Evolutionary conservation across 2,113 vertebrate genomes (phyloP), one percentile per base, ranked within the genome.

Genomic region (Etheostoma cragini): DNA sequence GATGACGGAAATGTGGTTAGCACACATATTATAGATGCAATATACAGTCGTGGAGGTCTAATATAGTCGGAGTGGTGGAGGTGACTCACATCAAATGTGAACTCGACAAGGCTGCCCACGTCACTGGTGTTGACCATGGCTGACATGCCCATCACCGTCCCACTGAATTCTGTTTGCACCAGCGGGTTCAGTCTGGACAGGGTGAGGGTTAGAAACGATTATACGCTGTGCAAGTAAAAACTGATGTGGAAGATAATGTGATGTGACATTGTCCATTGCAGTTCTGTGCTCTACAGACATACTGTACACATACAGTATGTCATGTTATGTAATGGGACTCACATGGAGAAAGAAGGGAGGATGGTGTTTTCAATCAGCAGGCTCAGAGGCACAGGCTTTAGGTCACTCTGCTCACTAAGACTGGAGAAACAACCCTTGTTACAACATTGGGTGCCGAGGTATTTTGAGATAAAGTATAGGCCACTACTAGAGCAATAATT

Each of bases 101-200:
- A 97, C 88, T 95, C 80, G 68, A 99, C 95, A 49, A 94, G 93
- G 84, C 97, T 99, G 81, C 98, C 98, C 54, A 99, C 95, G 33
- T 99, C 97, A 85, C 95, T 89, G 78, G 93, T 95, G 6, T 72
- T 94, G 42, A 87, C 94, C 97, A 99, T 98, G 89, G 96, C 97
- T 0, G 96, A 96, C 90, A 98, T 97, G 0, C 98, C 98, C 94
- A 95, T 95, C 91, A 99, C 97, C 2, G 63, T 75, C 14, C 98
- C 98, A 12, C 97, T 95, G 90, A 98, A 99, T 73, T 89, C 92
- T 0, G 96, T 96, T 72, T 76, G 72, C 46, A 91, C 76, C 45
- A 19, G 0, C 1, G 17, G 0, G 0, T 85, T 76, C 0, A 1
- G 42, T 82, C 95, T 96, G 87, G 11, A 74, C 11, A 22, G 19